Evolutionary conservation across 2,113 vertebrate genomes (phyloP).

Genomic region (Aythya baeri): DNA sequence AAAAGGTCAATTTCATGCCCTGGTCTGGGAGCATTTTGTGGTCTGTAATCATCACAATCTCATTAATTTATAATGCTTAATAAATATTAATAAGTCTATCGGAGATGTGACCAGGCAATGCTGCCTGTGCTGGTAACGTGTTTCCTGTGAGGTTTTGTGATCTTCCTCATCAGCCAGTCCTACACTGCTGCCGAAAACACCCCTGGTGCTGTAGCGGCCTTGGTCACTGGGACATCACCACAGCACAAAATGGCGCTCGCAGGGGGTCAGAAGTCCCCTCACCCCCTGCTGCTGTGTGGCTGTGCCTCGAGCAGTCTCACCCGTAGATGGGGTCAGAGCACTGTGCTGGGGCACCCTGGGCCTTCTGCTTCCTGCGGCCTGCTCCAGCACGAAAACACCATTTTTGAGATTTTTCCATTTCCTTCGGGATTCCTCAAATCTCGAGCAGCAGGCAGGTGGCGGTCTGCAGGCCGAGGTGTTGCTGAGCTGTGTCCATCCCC

Average conservation of each 20-base stretch:
- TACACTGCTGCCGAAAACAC: background rate
- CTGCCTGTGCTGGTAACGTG: background rate
- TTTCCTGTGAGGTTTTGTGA: background rate
- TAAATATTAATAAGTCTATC: background rate
- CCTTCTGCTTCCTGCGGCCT: too few species aligned
- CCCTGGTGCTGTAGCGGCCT: background rate
- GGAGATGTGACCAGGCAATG: background rate
- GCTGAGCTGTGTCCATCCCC: background rate
- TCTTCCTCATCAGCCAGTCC: too few species aligned
- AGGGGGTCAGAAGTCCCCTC: background rate
- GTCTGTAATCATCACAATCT: background rate
- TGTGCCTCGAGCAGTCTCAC: background rate
- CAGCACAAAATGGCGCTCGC: background rate
- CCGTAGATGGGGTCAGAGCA: background rate
- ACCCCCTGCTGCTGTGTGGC: background rate
- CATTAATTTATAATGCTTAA: background rate
- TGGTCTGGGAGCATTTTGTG: background rate
- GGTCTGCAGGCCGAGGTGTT: background rate
- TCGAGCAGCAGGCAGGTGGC: background rate
- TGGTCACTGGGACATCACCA: background rate
- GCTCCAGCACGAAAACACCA: background rate
- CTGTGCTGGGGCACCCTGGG: background rate
- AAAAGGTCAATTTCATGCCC: background rate
- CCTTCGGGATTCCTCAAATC: background rate
- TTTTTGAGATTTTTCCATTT: background rate